A percentile compares a stretch with the other conserved stretches of the same genome.
These are phyloP conservation scores for Sakesphorus luctuosus DNA, from an alignment of 2,113 vertebrate species.

Conservation along the genomic window DNA sequence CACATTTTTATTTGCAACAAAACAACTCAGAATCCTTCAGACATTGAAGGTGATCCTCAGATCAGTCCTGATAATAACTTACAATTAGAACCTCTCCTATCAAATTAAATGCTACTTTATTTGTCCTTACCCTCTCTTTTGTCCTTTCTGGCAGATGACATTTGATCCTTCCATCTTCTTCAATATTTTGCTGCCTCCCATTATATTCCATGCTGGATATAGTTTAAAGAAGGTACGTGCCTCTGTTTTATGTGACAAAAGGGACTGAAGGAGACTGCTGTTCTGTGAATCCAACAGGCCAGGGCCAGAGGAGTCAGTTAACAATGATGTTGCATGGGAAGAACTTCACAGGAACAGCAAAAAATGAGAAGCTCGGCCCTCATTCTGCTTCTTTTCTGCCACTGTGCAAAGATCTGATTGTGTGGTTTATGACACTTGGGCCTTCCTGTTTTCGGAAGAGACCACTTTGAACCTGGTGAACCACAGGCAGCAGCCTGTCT, in stretches of 20 bases:
- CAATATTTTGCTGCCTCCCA: slow-evolving; percentile 87
- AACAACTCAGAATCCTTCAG: background rate
- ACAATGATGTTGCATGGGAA: background rate
- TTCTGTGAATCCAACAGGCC: background rate
- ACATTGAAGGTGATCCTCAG: background rate
- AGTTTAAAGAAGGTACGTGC: slow-evolving; percentile 86
- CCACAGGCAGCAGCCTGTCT: background rate
- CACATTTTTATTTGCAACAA: background rate
- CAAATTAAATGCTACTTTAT: background rate
- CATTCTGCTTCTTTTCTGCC: background rate
- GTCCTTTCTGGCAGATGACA: slow-evolving; percentile 81
- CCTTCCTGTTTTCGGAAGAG: background rate
- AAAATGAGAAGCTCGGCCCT: background rate
- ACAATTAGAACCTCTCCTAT: background rate
- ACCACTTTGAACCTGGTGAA: background rate
- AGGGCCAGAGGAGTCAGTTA: background rate
- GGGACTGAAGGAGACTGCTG: background rate
- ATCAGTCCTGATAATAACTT: background rate
- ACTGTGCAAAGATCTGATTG: background rate
- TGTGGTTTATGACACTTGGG: background rate
- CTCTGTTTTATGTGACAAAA: background rate
- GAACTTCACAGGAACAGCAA: background rate
- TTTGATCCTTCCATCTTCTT: slow-evolving; percentile 90
- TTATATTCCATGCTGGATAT: slow-evolving; percentile 89
- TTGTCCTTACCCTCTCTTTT: slow-evolving; percentile 17